Evolutionary conservation across 92 coral and sea anemone species (phyloP).

Genomic region (Nematostella vectensis): DNA sequence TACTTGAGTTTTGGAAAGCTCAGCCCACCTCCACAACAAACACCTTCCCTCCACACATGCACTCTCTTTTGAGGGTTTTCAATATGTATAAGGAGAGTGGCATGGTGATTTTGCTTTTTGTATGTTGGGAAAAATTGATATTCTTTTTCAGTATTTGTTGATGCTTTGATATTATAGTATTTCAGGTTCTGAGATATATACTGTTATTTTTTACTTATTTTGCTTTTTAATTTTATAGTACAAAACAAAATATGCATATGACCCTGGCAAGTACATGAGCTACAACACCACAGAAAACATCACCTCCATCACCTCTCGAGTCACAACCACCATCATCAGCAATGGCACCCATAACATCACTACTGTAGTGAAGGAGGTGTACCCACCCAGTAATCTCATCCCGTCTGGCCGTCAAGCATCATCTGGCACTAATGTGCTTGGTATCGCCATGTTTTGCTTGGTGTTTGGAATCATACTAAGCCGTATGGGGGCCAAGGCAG

Average conservation of each 20-base stretch:
- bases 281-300: constrained; percentile 28
- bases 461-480: constrained; percentile 74
- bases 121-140: no score
- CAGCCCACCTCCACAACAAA: no score
- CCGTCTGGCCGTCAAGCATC: constrained; percentile 27
- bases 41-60: no score
- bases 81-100: no score
- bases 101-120: no score
- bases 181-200: no score
- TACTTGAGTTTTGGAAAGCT: no score
- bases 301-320: not conserved
- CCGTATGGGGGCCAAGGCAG: constrained; percentile 63
- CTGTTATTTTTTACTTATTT: no score
- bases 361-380: constrained; percentile 22
- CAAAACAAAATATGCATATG: constrained; percentile 19
- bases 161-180: no score
- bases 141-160: no score
- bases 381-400: constrained; percentile 16
- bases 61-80: no score
- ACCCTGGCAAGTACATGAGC: constrained; percentile 21
- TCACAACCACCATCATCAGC: constrained; percentile 6
- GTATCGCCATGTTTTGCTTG: constrained; percentile 69
- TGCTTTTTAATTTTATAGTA: no score
- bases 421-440: constrained; percentile 28
- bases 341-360: constrained; percentile 42